Evolutionary conservation across 1,140 invertebrate species (phyloP).

Genomic region (Ostrea edulis): DNA sequence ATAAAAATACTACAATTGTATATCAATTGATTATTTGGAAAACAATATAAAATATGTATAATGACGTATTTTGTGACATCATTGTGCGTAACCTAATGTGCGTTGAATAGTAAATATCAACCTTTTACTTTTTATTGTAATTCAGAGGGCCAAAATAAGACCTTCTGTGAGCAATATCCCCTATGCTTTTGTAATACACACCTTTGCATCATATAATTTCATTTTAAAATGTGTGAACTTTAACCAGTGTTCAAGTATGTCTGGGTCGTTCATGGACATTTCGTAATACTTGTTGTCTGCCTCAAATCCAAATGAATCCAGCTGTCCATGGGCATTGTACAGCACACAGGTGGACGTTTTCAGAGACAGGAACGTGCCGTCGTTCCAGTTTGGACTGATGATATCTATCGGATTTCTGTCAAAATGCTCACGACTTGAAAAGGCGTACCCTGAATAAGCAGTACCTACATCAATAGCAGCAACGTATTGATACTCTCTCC

Average conservation of each 20-base stretch:
- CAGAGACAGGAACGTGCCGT: neutral
- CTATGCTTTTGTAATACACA: neutral
- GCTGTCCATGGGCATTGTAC: neutral
- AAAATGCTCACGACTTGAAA: neutral
- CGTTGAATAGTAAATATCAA: no score
- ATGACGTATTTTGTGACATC: no score
- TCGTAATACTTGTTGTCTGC: slow-evolving; percentile 27
- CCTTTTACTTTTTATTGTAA: no score
- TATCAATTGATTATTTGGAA: no score
- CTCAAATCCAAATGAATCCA: slow-evolving; percentile 2
- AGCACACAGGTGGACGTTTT: slow-evolving; percentile 27
- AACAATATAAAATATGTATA: no score
- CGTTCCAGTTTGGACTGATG: neutral
- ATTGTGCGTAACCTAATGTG: no score
- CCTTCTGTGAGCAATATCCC: no score
- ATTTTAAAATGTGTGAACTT: neutral
- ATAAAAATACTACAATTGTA: no score
- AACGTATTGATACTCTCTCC: neutral
- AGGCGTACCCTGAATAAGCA: slow-evolving; percentile 4
- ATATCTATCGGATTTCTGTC: slow-evolving; percentile 12
- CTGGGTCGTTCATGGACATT: neutral
- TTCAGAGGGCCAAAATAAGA: no score
- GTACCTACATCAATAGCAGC: neutral
- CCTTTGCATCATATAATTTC: slow-evolving; percentile 14
- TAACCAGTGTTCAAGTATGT: neutral